These are phyloP conservation scores for Thyatira batis DNA, from an alignment of 2,888 invertebrate species.

Conservation along the genomic window DNA sequence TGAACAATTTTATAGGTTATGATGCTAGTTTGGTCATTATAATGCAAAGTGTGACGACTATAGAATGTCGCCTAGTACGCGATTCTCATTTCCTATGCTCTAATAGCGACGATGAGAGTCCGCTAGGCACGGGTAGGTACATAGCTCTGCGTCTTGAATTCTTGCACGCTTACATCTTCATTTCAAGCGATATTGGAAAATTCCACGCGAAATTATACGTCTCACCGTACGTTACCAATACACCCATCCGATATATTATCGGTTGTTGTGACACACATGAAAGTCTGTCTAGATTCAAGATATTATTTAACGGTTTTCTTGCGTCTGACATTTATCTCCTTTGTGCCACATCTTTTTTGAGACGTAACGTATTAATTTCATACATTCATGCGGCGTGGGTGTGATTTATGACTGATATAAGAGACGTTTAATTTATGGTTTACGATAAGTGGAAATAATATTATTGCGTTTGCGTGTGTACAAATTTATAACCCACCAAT, in stretches of 20 bases:
- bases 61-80: background rate
- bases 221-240: constrained; percentile 23
- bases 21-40: background rate
- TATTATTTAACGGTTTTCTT: background rate
- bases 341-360: background rate
- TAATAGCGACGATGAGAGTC: background rate
- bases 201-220: constrained; percentile 47
- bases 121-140: constrained; percentile 18
- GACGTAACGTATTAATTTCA: background rate
- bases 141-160: constrained; percentile 33
- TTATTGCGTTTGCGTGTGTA: background rate
- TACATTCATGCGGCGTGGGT: background rate
- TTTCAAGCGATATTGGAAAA: constrained; percentile 55
- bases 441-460: background rate
- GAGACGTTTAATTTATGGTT: background rate
- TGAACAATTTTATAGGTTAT: too few relatives aligned
- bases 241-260: constrained; percentile 4
- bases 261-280: background rate
- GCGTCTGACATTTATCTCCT: background rate
- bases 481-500: background rate
- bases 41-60: background rate
- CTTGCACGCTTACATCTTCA: constrained; percentile 47
- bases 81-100: constrained; percentile 1
- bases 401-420: background rate
- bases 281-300: background rate